phyloP scores from a whole-genome alignment of 2,113 vertebrate species.

The Paraplagusia blochii region DNA sequence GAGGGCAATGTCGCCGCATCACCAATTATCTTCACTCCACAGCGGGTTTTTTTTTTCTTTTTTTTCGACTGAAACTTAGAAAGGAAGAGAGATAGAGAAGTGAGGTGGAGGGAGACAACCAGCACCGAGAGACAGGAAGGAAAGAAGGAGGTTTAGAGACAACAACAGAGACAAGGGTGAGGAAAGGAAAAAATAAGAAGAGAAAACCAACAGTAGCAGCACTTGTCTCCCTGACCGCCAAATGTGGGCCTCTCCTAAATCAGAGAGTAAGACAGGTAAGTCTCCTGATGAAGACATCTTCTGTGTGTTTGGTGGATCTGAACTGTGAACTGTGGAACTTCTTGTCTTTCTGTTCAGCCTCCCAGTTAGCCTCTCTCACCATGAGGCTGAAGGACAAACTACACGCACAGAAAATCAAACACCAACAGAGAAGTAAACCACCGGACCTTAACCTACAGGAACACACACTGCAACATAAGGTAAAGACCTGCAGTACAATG shows the following conservation, averaged over 20 bases:
- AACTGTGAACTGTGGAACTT: neutral
- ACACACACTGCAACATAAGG: slow-evolving; percentile 61
- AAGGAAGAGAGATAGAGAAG: slow-evolving; percentile 10
- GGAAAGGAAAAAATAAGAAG: neutral
- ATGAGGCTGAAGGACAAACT: slow-evolving; percentile 94
- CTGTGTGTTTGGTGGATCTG: neutral
- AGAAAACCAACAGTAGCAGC: neutral
- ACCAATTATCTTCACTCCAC: neutral
- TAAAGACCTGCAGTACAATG: neutral
- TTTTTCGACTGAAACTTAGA: too few species aligned
- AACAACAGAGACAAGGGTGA: neutral
- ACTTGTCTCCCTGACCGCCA: neutral
- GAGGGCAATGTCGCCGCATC: slow-evolving; percentile 8
- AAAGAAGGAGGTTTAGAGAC: neutral
- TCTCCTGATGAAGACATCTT: neutral
- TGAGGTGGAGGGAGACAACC: slow-evolving; percentile 16
- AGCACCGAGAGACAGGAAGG: slow-evolving; percentile 1
- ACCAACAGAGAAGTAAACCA: slow-evolving; percentile 79
- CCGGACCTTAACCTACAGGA: slow-evolving; percentile 77
- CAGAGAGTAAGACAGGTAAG: slow-evolving; percentile 53
- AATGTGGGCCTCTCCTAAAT: slow-evolving; percentile 34
- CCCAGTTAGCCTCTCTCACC: slow-evolving; percentile 89
- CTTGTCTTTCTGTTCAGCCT: slow-evolving; percentile 71
- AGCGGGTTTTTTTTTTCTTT: neutral
- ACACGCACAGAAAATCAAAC: slow-evolving; percentile 89